phyloP scores from a whole-genome alignment of 2,797 vertebrate genomes.

The Betta splendens region DNA sequence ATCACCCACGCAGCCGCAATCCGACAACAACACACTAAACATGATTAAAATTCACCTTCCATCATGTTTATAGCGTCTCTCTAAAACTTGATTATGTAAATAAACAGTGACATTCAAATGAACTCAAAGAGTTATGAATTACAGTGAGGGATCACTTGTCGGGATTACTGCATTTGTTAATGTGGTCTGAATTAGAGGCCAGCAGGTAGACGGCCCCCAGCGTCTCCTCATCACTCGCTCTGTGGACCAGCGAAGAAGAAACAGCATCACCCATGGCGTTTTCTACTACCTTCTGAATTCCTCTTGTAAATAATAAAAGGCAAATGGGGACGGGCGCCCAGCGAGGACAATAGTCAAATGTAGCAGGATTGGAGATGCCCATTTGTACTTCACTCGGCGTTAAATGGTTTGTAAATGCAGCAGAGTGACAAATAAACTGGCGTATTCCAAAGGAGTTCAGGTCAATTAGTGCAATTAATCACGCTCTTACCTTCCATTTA shows the following conservation, averaged over 20 bases:
- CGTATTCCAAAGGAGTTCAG: conserved; percentile 52
- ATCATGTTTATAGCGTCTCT: conserved; percentile 30
- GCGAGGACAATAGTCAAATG: conserved; percentile 28
- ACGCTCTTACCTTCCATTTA: conserved; percentile 64
- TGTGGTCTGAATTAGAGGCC: conserved; percentile 54
- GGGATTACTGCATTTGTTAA: conserved; percentile 64
- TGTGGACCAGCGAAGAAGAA: conserved; percentile 59
- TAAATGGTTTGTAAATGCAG: conserved; percentile 46
- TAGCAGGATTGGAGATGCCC: conserved; percentile 37
- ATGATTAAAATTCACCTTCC: conserved; percentile 44
- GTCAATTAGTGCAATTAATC: conserved; percentile 68
- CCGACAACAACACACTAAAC: conserved; percentile 28
- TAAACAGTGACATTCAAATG: conserved; percentile 67
- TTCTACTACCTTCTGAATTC: conserved; percentile 37
- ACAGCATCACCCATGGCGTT: conserved; percentile 47
- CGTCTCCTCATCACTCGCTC: conserved; percentile 50
- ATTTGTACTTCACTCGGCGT: conserved; percentile 44
- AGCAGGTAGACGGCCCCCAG: conserved; percentile 38
- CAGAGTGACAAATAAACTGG: conserved; percentile 52
- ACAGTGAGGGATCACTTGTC: conserved; percentile 49
- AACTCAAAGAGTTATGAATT: conserved; percentile 57
- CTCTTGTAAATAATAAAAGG: conserved; percentile 67
- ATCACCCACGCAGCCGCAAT: conserved; percentile 31
- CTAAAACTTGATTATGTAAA: conserved; percentile 67
- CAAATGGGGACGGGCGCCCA: not conserved